Percentiles rank a stretch among this genome's conserved stretches.
Conservation (phyloP, 1,140 invertebrate species). For the Zaprionus lachaisei region DNA sequence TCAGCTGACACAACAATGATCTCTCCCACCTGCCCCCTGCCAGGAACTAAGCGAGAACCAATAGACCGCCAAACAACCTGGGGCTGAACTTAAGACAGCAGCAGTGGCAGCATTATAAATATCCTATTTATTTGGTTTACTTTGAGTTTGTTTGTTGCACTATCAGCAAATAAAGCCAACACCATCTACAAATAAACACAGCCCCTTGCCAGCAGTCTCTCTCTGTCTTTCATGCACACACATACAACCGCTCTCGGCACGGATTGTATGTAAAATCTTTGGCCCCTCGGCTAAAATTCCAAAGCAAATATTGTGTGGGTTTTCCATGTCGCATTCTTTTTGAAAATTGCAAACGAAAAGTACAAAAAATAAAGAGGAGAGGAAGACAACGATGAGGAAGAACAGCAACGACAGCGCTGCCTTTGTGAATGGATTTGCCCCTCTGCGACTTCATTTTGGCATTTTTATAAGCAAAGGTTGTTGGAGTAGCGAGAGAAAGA, state of each 20-base stretch:
- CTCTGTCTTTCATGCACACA: background rate
- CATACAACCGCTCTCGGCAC: constrained; percentile 6
- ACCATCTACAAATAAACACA: constrained; percentile 37
- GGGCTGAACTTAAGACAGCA: constrained; percentile 30
- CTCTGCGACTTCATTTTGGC: constrained; percentile 47
- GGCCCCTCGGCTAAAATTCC: constrained; percentile 29
- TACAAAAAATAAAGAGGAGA: constrained; percentile 1
- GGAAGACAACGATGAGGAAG: background rate
- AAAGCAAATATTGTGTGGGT: constrained; percentile 46
- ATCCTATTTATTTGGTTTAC: constrained; percentile 36
- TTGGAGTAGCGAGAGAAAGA: background rate
- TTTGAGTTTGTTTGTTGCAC: constrained; percentile 46
- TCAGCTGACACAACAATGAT: constrained; percentile 21
- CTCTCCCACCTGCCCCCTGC: background rate
- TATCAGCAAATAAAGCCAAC: constrained; percentile 52
- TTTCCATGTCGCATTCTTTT: constrained; percentile 34
- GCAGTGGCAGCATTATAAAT: constrained; percentile 17
- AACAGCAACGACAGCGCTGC: constrained; percentile 12
- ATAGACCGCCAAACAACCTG: constrained; percentile 38
- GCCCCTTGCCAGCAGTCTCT: background rate
- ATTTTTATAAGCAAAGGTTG: constrained; percentile 44
- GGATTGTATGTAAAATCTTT: constrained; percentile 39
- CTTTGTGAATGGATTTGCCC: constrained; percentile 28
- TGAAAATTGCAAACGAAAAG: constrained; percentile 33
- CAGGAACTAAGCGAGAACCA: constrained; percentile 28